Base-by-base conservation (phyloP, 2,888 invertebrate genomes). In the Apotomis turbidana region DNA sequence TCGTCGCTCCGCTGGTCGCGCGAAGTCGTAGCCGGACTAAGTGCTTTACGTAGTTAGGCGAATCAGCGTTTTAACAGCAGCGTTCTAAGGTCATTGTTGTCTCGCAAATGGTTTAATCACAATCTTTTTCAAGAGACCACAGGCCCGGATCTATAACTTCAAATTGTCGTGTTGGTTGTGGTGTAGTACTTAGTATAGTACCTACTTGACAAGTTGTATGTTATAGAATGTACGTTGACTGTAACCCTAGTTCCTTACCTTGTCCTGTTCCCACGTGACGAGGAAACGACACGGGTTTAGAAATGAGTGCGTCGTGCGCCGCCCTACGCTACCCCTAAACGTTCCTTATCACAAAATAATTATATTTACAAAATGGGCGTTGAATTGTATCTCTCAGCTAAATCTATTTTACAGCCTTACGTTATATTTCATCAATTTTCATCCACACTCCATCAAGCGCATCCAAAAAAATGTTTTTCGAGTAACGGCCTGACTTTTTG, bases 311-410 rank as follows among this genome's bases (percentile, higher is more conserved):
- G 44, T 44, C 57, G 27, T 5, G 4, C 36, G 5, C 27, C 66
- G 66, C 55, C 55, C 41, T 51, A 13, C 38, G 70, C 60, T 54
- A 10, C 36, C 57, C 13, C 41, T 27, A 59, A 62, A 72, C 52
- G 59, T 59, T 58, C 52, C 62, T 68, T 68, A 72, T 72, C 63
- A 72, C 63, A 72, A 68, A 70, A 68, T 63, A 68, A 72, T 46
- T 63, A 63, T 72, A 72, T 72, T 59, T 72, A 72, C 72, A 71
- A 75, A 75, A 75, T 77, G 77, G 85, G 87, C 87, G 86, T 87
- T 79, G 86, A 87, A 87, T 90, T 89, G 88, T 80, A 87, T 88
- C 88, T 89, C 86, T 86, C 87, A 89, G 89, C 80, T 83, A 74
- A 71, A 78, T 76, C 81, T 83, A 83, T 78, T 77, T 83, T 84